Evolutionary conservation across 2,113 vertebrate genomes (phyloP).

Genomic region (Globicephala melas): DNA sequence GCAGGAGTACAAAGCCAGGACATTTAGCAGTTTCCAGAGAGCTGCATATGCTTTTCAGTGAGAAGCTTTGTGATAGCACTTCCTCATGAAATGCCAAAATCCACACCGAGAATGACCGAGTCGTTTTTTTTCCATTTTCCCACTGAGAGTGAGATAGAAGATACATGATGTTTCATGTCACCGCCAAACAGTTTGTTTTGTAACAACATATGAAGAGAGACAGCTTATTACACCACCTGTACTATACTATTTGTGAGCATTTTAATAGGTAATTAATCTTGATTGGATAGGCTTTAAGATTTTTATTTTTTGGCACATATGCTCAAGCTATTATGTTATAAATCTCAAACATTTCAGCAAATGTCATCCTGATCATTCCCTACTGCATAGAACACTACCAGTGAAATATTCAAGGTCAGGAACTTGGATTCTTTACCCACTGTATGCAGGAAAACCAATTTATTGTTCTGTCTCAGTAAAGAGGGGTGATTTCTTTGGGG

Average conservation of each 20-base stretch:
- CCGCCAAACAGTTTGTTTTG: constrained; percentile 43
- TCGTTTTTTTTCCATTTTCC: constrained; percentile 69
- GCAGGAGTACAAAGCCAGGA: constrained; percentile 74
- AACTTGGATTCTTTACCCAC: constrained; percentile 85
- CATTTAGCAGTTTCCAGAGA: constrained; percentile 66
- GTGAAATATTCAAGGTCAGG: constrained; percentile 85
- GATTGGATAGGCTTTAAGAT: constrained; percentile 85
- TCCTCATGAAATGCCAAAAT: constrained; percentile 72
- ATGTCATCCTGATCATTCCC: constrained; percentile 86
- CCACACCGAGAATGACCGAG: constrained; percentile 53
- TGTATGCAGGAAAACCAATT: constrained; percentile 81
- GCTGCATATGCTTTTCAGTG: constrained; percentile 35
- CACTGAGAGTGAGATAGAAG: constrained; percentile 66
- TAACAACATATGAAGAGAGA: constrained; percentile 36
- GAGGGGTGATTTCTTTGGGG: constrained; percentile 79
- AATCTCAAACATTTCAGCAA: constrained; percentile 84
- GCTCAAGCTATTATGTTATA: constrained; percentile 85
- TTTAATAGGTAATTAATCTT: constrained; percentile 88
- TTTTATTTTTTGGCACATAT: constrained; percentile 82
- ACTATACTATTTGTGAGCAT: constrained; percentile 66
- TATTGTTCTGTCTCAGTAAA: constrained; percentile 82
- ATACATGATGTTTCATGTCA: constrained; percentile 32
- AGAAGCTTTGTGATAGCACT: constrained; percentile 34
- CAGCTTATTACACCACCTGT: constrained; percentile 78
- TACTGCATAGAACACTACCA: constrained; percentile 80